Evolutionary conservation across 2,888 invertebrate species (phyloP), one percentile per base, ranked within the genome.

Genomic region (Pyrocoelia pectoralis): DNA sequence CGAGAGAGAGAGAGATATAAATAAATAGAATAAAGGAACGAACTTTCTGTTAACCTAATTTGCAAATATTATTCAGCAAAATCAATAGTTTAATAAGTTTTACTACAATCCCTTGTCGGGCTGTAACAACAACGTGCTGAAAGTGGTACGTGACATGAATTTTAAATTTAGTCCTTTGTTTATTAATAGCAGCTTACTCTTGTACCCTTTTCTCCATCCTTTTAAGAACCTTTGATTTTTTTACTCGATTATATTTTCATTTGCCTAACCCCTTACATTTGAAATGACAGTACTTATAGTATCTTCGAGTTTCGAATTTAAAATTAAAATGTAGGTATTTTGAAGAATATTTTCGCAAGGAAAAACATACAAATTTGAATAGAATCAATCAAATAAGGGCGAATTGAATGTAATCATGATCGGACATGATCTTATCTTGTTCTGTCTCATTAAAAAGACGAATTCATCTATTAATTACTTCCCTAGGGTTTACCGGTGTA

Each of bases 11-110:
- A 3, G 24, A 24, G 24, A 6, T 24, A 24, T 24, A 24, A 3
- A 24, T 24, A 5, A 3, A 24, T 24, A 6, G 24, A 24, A 24
- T n/a, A 24, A 3, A 6, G 6, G 6, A 24, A 24, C 6, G 6
- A 24, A 24, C 24, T 24, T 24, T 6, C 6, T 24, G 24, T 41
- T 46, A 46, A 46, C 46, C 46, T 46, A 46, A 46, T 46, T 46
- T 46, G 8, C 9, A 46, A 46, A 15, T 46, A 17, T 46, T 46
- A 5, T 24, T 24, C 24, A 5, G 8, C 13, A 50, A 43, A 50
- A 58, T 58, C 52, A 24, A 58, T 33, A 52, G 51, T 51, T 58
- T 58, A 43, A 58, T 58, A 58, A 52, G 58, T 38, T 58, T 43
- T 18, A 19, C 51, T 43, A 58, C 18, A 58, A 52, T 41, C 43